These are phyloP conservation scores for Odobenus rosmarus DNA, from an alignment of 2,113 vertebrate species.

Conservation along the genomic window DNA sequence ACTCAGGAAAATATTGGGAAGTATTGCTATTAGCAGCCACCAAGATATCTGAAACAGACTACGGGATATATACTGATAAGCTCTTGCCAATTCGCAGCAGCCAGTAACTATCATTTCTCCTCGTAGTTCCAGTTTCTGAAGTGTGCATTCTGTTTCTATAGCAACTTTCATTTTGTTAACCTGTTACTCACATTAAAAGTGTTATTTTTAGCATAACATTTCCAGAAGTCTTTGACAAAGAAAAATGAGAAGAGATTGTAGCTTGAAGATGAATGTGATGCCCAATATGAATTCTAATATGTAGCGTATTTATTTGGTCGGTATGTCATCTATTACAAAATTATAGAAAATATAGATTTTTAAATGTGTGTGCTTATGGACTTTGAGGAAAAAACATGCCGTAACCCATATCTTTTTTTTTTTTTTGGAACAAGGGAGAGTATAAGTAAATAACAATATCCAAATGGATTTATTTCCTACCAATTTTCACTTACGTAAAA, in stretches of 20 bases:
- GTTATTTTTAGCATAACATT: slow-evolving; percentile 77
- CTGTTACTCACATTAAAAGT: slow-evolving; percentile 82
- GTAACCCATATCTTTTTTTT: background rate
- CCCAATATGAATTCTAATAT: slow-evolving; percentile 69
- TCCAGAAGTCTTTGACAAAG: slow-evolving; percentile 78
- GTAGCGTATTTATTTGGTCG: slow-evolving; percentile 74
- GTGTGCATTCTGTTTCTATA: slow-evolving; percentile 85
- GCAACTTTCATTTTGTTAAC: slow-evolving; percentile 86
- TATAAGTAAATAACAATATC: slow-evolving; percentile 56
- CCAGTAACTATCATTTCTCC: slow-evolving; percentile 79
- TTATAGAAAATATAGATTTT: slow-evolving; percentile 70
- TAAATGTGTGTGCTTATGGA: background rate
- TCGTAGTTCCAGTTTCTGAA: slow-evolving; percentile 76
- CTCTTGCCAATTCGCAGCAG: slow-evolving; percentile 31
- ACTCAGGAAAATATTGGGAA: slow-evolving; percentile 56
- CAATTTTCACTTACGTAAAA: slow-evolving; percentile 73
- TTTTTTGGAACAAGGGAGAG: background rate
- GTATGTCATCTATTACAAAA: slow-evolving; percentile 66
- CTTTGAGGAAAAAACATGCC: slow-evolving; percentile 37
- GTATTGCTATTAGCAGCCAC: background rate
- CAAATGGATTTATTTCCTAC: slow-evolving; percentile 72
- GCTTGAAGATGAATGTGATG: slow-evolving; percentile 78
- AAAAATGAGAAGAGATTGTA: slow-evolving; percentile 75
- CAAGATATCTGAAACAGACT: slow-evolving; percentile 26
- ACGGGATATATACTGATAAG: slow-evolving; percentile 63